Evolutionary conservation across 2,797 vertebrate genomes (phyloP), one percentile per base, ranked within the genome.

Genomic region (Bradypus variegatus): DNA sequence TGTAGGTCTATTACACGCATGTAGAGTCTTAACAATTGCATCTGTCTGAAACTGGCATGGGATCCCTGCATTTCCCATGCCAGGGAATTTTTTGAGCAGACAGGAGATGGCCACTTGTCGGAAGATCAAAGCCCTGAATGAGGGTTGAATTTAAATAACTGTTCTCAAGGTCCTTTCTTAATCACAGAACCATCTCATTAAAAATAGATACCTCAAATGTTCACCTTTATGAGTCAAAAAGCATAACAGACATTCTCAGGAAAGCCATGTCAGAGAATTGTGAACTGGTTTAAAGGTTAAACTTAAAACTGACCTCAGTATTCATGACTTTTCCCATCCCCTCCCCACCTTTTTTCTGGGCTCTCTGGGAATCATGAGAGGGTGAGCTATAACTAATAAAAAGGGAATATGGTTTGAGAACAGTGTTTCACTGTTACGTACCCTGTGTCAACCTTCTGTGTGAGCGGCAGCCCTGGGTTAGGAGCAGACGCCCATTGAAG

Each of bases 191-290:
- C 73, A 55, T 89, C 88, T 96, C 95, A 81, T 90, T 86, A 67
- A 90, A 94, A 90, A 85, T 10, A 95, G 41, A 87, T 90, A 80
- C 92, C 83, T 94, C 87, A 73, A 73, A 64, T 73, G 18, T 83
- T 82, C 70, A 55, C 55, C 29, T 86, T 76, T 27, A 14, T 55
- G n/a, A 76, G 29, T 78, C 33, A 55, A 36, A 55, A 86, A 72
- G 16, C 23, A 2, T 62, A 23, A 18, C 64, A 82, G 58, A 87
- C 69, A 85, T 72, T 64, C 69, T 89, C 53, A 53, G 29, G 45
- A 89, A 94, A 19, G 70, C 76, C 33, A 15, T 55, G 9, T 72
- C 78, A 81, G 48, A 31, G 72, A 94, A 92, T 55, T 58, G 13
- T 73, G 69, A 8, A 45, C 50, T 90, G 27, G 38, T 80, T 89